Evolutionary conservation across 2,113 vertebrate genomes (phyloP).

Genomic region (Actenoides hombroni): DNA sequence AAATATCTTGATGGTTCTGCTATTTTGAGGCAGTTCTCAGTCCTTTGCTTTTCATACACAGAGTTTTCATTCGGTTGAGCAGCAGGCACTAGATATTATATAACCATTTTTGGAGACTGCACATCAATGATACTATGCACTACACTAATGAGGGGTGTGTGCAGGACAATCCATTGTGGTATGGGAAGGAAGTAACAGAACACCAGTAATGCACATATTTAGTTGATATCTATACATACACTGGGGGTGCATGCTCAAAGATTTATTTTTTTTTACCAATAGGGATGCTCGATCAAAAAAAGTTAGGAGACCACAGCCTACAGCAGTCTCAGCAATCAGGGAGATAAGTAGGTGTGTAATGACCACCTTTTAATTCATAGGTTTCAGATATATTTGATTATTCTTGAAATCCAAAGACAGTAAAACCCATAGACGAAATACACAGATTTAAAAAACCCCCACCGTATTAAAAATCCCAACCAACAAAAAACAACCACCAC

Average conservation of each 20-base stretch:
- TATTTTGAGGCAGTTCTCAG: neutral
- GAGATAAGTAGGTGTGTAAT: neutral
- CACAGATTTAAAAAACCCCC: neutral
- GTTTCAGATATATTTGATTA: neutral
- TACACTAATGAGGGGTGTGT: fast-evolving
- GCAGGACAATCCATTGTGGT: neutral
- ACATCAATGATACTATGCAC: neutral
- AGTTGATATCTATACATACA: neutral
- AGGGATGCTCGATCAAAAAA: neutral
- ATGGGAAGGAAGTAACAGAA: neutral
- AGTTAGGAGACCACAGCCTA: neutral
- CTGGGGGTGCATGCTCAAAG: too few species aligned
- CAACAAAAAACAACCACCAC: too few species aligned
- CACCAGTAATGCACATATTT: neutral
- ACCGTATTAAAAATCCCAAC: too few species aligned
- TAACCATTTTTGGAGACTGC: neutral
- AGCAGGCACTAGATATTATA: neutral
- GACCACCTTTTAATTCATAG: neutral
- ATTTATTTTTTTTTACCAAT: neutral
- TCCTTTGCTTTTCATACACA: neutral
- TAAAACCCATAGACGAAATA: neutral
- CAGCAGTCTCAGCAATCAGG: neutral
- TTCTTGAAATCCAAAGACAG: neutral
- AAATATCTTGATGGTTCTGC: neutral
- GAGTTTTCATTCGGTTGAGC: neutral